These are phyloP conservation scores for Metacarcinus magister DNA, from an alignment of 2,888 invertebrate genomes.

Conservation along the genomic window DNA sequence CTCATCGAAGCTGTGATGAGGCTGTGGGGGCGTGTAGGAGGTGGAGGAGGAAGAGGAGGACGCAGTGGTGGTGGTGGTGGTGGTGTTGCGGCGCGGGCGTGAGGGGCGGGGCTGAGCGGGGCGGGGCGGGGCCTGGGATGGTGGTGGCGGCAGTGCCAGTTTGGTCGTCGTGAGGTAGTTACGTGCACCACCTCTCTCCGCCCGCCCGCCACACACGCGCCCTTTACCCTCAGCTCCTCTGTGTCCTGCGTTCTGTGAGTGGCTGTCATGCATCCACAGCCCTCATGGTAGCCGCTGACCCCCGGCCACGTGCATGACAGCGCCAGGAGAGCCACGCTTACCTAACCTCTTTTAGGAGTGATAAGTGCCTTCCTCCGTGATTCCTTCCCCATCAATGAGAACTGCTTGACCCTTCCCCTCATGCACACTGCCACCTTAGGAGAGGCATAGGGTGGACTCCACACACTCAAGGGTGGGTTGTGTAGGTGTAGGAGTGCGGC, in stretches of 20 bases:
- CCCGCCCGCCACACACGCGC: conserved; percentile 1
- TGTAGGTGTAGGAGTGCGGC: not conserved
- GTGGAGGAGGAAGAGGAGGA: not conserved
- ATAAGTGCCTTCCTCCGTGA: not conserved
- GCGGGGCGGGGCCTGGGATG: not conserved
- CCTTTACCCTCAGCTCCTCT: not conserved
- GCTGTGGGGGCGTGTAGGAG: not conserved
- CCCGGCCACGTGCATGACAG: not conserved
- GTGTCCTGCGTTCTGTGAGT: not conserved
- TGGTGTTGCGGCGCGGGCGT: conserved; percentile 29
- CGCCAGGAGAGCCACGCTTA: not conserved
- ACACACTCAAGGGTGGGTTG: not conserved
- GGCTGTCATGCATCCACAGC: not conserved
- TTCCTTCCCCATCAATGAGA: not conserved
- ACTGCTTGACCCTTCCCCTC: not conserved
- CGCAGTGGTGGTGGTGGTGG: not conserved
- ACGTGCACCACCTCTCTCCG: not conserved
- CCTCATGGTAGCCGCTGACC: not conserved
- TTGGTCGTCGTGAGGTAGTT: conserved; percentile 1
- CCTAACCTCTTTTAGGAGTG: not conserved
- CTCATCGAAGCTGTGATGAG: not conserved
- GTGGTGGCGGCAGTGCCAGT: not conserved
- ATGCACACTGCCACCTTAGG: not conserved
- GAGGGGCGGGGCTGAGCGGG: not conserved
- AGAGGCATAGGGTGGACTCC: not conserved